Evolutionary conservation across 2,113 vertebrate genomes (phyloP).

Genomic region (Oenanthe oenanthe): DNA sequence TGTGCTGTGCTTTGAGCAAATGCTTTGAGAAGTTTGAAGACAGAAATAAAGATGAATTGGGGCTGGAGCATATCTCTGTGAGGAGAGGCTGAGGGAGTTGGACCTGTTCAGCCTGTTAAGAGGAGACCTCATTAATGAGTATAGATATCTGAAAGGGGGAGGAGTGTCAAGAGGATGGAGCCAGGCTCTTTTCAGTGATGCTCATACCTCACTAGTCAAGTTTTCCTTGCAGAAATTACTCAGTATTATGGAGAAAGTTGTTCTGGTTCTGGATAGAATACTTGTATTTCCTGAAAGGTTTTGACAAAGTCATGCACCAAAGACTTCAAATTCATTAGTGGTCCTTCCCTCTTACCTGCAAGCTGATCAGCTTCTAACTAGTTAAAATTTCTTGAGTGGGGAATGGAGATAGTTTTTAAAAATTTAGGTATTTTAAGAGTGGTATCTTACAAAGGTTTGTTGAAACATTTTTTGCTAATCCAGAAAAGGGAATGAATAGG

Average conservation of each 20-base stretch:
- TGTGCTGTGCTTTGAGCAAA: not conserved
- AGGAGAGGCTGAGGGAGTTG: not conserved
- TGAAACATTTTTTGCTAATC: not conserved
- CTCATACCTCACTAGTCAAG: not conserved
- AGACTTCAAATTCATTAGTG: not conserved
- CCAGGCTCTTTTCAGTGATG: not conserved
- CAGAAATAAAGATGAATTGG: not conserved
- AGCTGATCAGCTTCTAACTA: not conserved
- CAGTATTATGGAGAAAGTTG: not conserved
- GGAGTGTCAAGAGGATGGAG: not conserved
- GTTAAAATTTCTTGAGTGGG: not conserved
- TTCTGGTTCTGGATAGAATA: not conserved
- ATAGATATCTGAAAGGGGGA: not conserved
- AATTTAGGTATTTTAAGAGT: not conserved
- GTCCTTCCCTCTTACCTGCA: not conserved
- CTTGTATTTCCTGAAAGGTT: not conserved
- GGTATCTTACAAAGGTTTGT: not conserved
- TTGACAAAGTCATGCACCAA: not conserved
- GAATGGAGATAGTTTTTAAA: not conserved
- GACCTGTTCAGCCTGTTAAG: not conserved
- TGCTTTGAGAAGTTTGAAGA: not conserved
- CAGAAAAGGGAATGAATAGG: not conserved
- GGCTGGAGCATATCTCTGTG: not conserved
- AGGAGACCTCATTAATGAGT: not conserved
- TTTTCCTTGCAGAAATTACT: not conserved